These are phyloP conservation scores for Zoanthus gigantus DNA, from an alignment of 92 coral and sea anemone genomes.

Conservation along the genomic window DNA sequence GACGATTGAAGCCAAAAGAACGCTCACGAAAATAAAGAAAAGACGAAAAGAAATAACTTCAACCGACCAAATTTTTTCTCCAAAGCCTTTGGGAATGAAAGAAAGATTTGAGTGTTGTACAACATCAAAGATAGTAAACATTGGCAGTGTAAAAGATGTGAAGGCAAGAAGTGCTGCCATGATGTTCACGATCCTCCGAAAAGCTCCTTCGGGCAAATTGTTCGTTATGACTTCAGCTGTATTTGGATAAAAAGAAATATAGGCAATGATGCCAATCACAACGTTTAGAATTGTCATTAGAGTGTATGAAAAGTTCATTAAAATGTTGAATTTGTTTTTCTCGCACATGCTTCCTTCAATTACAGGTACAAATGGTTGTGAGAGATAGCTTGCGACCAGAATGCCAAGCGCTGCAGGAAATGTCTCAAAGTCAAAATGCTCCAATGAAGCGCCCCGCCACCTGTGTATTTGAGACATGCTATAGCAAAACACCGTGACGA, in stretches of 20 bases:
- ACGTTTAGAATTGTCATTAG: slow-evolving; percentile 87
- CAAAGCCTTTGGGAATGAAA: slow-evolving; percentile 59
- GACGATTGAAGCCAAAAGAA: slow-evolving; percentile 74
- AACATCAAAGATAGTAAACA: slow-evolving; percentile 94
- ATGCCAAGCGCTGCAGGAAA: slow-evolving; percentile 93
- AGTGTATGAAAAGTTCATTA: slow-evolving; percentile 79
- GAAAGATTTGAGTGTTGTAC: slow-evolving; percentile 72
- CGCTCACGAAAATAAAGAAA: slow-evolving; percentile 63
- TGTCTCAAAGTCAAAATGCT: slow-evolving; percentile 77
- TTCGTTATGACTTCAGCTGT: slow-evolving; percentile 93
- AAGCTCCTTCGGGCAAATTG: slow-evolving; percentile 90
- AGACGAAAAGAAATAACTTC: slow-evolving; percentile 70
- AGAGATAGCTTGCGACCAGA: slow-evolving; percentile 93
- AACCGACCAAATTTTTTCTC: slow-evolving; percentile 57
- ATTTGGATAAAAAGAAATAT: slow-evolving; percentile 84
- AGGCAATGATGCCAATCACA: slow-evolving; percentile 89
- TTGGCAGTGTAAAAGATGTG: slow-evolving; percentile 92
- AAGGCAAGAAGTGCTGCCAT: slow-evolving; percentile 93
- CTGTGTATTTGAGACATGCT: slow-evolving; percentile 69
- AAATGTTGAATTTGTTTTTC: slow-evolving; percentile 72
- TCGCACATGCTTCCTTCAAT: slow-evolving; percentile 95
- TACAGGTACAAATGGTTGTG: slow-evolving; percentile 97
- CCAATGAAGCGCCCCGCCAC: slow-evolving; percentile 84
- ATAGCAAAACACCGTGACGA: slow-evolving; percentile 85
- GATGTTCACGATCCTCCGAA: slow-evolving; percentile 77